Evolutionary conservation across 2,797 vertebrate species (phyloP), one percentile per base, ranked within the genome.

Genomic region (Sylvia borin): DNA sequence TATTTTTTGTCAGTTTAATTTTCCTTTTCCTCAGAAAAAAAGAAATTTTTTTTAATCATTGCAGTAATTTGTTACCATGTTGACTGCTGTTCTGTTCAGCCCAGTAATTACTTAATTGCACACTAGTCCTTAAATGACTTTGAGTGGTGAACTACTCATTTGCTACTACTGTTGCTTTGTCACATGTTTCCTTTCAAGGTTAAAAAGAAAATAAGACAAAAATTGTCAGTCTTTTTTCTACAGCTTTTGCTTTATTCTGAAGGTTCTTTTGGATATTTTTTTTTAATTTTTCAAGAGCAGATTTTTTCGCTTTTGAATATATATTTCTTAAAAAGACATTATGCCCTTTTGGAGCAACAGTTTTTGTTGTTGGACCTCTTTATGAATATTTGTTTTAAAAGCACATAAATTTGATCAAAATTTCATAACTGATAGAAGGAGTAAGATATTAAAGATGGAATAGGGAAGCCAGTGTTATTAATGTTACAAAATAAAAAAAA

Each of bases 81-180:
- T 83, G 38, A 95, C 72, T 81, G 47, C 64, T 84, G 48, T 61
- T 94, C 73, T 91, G 13, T 83, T 95, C 66, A 75, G 38, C 70
- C 58, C 43, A 83, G 24, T 93, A 80, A 74, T 74, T 87, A 78
- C 62, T 81, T 78, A 64, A 67, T 54, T 90, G n/a, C 1, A 0
- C 61, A 10, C 32, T 68, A 75, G 62, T 88, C 61, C 61, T 86
- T 83, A 78, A 93, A 61, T 78, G 42, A 68, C 68, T 67, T 92
- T 65, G 53, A 79, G 60, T 77, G 43, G 10, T 89, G 16, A 83
- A 68, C 27, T 50, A 65, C 16, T 72, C 5, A 58, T 92, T 88
- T 90, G 45, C 61, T 91, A 11, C 29, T 58, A 14, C 32, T 65
- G 31, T 83, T 32, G 15, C 43, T 95, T 91, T 54, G 45, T 92